Percentiles rank a stretch among this genome's conserved stretches.
phyloP scores from a whole-genome alignment of 2,888 invertebrate genomes.

The Drosophila lacicola region DNA sequence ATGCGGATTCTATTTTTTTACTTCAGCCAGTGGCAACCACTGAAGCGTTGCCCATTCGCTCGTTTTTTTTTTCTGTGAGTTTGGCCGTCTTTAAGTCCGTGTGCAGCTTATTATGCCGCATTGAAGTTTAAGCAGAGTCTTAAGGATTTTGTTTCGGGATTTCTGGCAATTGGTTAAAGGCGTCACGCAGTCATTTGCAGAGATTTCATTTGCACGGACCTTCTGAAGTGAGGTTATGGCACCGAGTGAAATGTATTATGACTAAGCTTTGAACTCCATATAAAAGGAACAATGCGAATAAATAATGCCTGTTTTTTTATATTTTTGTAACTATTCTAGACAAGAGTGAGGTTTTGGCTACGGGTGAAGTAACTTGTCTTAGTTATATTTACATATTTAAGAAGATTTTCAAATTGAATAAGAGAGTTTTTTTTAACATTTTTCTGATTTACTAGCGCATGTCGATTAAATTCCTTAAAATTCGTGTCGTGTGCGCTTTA shows the following conservation, averaged over 20 bases:
- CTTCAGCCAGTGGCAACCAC: slow-evolving; percentile 12
- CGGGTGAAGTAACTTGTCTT: too few species aligned
- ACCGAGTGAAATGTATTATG: slow-evolving; percentile 1
- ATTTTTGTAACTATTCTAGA: background rate
- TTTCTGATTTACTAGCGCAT: too few species aligned
- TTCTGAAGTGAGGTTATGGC: background rate
- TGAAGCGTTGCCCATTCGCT: slow-evolving; percentile 43
- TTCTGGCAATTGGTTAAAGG: slow-evolving; percentile 49
- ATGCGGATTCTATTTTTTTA: slow-evolving; percentile 35
- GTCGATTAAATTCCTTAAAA: too few species aligned
- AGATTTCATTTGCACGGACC: slow-evolving; percentile 7
- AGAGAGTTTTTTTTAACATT: too few species aligned
- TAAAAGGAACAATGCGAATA: background rate
- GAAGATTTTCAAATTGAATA: too few species aligned
- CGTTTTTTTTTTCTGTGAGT: slow-evolving; percentile 15
- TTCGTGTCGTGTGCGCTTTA: too few species aligned
- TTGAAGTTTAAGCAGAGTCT: slow-evolving; percentile 56
- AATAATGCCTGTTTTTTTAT: background rate
- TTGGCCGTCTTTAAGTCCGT: slow-evolving; percentile 34
- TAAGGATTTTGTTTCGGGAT: slow-evolving; percentile 39
- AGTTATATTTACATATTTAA: too few species aligned
- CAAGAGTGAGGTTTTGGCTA: too few species aligned
- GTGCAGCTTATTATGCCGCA: slow-evolving; percentile 60
- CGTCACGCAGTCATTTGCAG: slow-evolving; percentile 41
- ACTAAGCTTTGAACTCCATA: background rate